Base-by-base conservation (phyloP, 2,888 invertebrate species). In the Lycocerus yunnanus region DNA sequence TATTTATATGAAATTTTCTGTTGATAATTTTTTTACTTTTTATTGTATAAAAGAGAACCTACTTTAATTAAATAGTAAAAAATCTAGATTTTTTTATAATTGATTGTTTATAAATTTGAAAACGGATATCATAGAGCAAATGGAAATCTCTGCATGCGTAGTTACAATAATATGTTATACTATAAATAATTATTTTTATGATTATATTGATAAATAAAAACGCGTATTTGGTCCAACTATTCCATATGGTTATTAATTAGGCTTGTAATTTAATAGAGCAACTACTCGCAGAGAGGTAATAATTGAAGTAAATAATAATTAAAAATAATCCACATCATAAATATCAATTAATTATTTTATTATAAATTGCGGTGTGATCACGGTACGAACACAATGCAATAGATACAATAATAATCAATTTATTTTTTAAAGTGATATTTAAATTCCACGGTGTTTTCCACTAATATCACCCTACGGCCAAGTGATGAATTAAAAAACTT, bases 1-100 rank as follows among this genome's bases (percentile, higher is more conserved):
- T 73, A 60, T 61, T 63, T 24, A 58, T 68, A 20, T n/a, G 69
- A 69, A 65, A 27, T 72, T 72, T 65, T 65, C 21, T 14, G n/a
- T 18, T n/a, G n/a, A 65, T 20, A 21, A 20, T 14, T 65, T 43
- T 43, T n/a, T 2, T n/a, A n/a, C 6, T n/a, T 43, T 43, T 11
- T 27, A 3, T 27, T 5, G 21, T 24, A n/a, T n/a, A 24, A 24
- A 2, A 3, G 13, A 27, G 27, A 27, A 24, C 4, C 4, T 27
- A 13, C 11, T 27, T 27, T 11, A 27, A 27, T 27, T 27, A 27
- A 27, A 27, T 11, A 27, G 11, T 24, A 27, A 13, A 27, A 27
- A 27, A 27, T 3, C 13, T 27, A 10, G 13, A 27, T 27, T 27
- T 27, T 4, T 3, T 13, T 24, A 13, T 13, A 27, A 27, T 27